Evolutionary conservation across 2,113 vertebrate genomes (phyloP), one percentile per base, ranked within the genome.

Genomic region (Gobius niger): DNA sequence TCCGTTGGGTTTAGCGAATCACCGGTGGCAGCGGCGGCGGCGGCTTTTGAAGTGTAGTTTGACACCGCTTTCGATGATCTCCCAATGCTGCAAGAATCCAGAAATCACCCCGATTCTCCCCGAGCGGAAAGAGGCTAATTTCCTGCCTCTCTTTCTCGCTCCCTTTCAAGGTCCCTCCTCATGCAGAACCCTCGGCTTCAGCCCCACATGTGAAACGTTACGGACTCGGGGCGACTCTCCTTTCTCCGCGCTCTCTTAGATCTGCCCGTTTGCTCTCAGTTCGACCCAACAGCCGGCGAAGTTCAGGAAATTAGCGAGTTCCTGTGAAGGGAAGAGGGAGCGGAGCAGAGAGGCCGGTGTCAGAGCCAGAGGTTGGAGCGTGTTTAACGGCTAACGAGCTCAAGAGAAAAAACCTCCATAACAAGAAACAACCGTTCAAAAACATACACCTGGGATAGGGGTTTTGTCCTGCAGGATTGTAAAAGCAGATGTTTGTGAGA

Each of bases 251-350:
- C 14, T 74, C 75, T 78, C 76, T 86, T 80, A 88, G 87, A 91
- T 86, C 81, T 88, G 83, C 84, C 75, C 72, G 24, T 34, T 34
- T 34, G 24, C 76, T 83, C 75, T 67, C 75, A 80, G 71, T 9
- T 76, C 73, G 47, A 85, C 81, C 87, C 77, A 92, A 87, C 85
- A 82, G 85, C 77, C 85, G 81, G 88, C 88, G 89, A 85, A 87
- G 87, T 89, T 90, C 88, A 91, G 92, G 91, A 93, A 92, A 92
- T 91, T 88, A 89, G 86, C 87, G 84, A 90, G 86, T 92, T 92
- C 90, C 92, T 93, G 92, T 90, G 80, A 65, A 76, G 76, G 86
- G 84, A 84, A 87, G 83, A 75, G 80, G 78, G 69, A 63, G 76
- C 18, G 79, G 67, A 77, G 77, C 54, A 0, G 66, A 75, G 57